These are phyloP conservation scores for Cryptotis parvus DNA, from an alignment of 2,113 vertebrate species.

Conservation along the genomic window DNA sequence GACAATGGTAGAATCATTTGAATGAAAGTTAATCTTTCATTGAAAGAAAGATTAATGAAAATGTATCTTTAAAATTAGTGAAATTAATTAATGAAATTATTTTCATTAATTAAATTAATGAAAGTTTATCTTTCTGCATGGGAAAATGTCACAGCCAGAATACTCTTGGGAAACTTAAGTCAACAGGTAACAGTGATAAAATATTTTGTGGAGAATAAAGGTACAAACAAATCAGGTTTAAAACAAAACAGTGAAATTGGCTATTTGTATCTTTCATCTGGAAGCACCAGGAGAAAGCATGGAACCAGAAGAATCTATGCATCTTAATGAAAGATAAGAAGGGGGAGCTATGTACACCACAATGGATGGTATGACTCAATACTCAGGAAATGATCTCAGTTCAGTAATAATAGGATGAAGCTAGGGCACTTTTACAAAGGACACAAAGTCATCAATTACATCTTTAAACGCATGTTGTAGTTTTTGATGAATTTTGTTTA, in stretches of 20 bases:
- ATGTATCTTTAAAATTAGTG: too few species aligned
- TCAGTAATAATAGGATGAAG: too few species aligned
- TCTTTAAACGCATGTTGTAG: background rate
- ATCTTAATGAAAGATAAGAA: background rate
- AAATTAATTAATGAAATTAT: too few species aligned
- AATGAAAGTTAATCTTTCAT: background rate
- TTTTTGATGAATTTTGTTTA: background rate
- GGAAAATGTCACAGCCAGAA: background rate
- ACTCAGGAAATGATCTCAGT: too few species aligned
- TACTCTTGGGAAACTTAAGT: background rate
- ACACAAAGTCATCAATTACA: background rate
- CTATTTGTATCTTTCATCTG: background rate
- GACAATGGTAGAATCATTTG: constrained; percentile 2
- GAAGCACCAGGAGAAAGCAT: background rate
- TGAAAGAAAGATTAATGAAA: too few species aligned
- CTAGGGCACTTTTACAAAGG: background rate
- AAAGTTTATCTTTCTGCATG: background rate
- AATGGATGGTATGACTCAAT: background rate
- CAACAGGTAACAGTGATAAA: background rate
- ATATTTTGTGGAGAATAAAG: background rate
- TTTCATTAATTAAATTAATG: too few species aligned
- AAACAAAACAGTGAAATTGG: background rate
- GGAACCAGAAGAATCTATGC: background rate
- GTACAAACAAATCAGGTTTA: background rate
- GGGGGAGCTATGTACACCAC: too few species aligned